phyloP scores from a whole-genome alignment of 2,113 vertebrate genomes.

The Rissa tridactyla region DNA sequence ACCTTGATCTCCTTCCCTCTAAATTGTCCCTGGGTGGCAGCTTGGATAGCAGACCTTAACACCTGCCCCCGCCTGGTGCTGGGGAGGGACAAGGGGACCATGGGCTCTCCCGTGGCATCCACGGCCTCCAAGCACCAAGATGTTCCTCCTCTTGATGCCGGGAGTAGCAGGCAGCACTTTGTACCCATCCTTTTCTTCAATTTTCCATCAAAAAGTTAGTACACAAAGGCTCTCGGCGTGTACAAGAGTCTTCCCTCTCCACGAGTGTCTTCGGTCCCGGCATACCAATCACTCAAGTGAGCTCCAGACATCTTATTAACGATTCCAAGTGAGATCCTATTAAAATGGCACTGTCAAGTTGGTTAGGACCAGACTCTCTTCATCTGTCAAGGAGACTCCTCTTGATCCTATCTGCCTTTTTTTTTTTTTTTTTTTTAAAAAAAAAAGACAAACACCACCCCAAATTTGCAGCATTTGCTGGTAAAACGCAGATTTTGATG shows the following conservation, averaged over 20 bases:
- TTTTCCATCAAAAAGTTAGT: background rate
- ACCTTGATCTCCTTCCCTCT: background rate
- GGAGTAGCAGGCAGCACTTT: background rate
- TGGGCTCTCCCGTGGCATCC: background rate
- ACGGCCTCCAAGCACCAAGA: accelerated
- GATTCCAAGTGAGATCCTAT: background rate
- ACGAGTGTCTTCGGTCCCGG: background rate
- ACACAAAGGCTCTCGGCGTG: background rate
- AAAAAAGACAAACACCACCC: background rate
- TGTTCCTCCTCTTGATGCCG: accelerated
- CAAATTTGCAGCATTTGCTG: background rate
- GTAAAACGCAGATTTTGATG: background rate
- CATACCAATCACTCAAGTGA: background rate
- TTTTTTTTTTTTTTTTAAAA: background rate
- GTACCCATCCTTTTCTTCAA: background rate
- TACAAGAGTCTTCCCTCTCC: background rate
- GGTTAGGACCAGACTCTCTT: background rate
- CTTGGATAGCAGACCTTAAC: background rate
- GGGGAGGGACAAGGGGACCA: background rate
- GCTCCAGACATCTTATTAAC: background rate
- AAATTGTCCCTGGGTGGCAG: background rate
- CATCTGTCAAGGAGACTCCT: background rate
- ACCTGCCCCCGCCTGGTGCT: background rate
- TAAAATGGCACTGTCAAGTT: constrained; percentile 27
- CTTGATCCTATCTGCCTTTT: background rate